Conservation (phyloP, 2,888 invertebrate species). For the Crossocerus cetratus region DNA sequence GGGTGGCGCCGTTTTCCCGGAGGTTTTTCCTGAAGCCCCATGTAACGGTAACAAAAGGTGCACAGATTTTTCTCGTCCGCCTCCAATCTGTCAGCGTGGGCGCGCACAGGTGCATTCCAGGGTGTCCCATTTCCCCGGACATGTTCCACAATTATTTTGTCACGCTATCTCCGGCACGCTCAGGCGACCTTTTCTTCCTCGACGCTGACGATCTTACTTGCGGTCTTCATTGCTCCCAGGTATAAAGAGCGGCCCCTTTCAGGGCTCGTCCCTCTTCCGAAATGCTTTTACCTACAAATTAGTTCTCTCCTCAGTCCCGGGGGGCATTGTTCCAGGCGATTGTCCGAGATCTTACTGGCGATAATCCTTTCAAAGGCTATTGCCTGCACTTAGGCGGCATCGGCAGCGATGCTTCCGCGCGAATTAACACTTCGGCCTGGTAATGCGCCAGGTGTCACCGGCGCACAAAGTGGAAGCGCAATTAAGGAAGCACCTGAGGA, state of each 20-base stretch:
- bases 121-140: conserved; percentile 28
- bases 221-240: conserved; percentile 24
- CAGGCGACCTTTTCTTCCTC: conserved; percentile 1
- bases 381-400: background rate
- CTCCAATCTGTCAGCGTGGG: background rate
- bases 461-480: background rate
- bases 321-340: conserved; percentile 3
- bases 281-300: conserved; percentile 34
- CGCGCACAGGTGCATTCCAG: conserved; percentile 39
- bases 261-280: background rate
- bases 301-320: conserved; percentile 11
- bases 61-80: conserved; percentile 23
- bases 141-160: conserved; percentile 50
- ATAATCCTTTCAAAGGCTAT: conserved; percentile 30
- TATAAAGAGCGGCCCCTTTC: conserved; percentile 30
- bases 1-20: too few relatives aligned
- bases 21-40: too few relatives aligned
- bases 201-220: conserved; percentile 10
- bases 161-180: conserved; percentile 10
- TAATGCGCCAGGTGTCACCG: background rate
- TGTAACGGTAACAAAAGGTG: too few relatives aligned
- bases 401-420: background rate
- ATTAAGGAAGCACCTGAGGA: background rate
- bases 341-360: background rate
- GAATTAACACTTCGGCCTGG: background rate